Conservation (phyloP, 2,888 invertebrate genomes). For the Dascillus cervinus region DNA sequence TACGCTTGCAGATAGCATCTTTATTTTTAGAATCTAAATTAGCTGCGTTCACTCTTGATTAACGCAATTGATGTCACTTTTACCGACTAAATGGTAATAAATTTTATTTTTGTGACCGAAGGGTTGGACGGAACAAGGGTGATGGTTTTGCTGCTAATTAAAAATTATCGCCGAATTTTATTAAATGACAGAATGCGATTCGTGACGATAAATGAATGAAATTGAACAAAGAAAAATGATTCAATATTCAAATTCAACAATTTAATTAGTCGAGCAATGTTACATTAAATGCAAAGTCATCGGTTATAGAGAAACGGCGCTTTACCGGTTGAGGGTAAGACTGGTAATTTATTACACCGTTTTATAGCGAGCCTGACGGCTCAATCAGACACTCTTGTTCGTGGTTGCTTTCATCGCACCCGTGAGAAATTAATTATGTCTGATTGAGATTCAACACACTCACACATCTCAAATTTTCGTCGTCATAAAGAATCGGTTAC, state of each 20-base stretch:
- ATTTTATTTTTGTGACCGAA: slow-evolving; percentile 20
- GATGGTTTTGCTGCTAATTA: slow-evolving; percentile 27
- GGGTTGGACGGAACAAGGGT: too few relatives aligned
- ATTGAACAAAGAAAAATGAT: too few relatives aligned
- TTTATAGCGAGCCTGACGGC: slow-evolving; percentile 36
- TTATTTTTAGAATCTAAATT: slow-evolving; percentile 31
- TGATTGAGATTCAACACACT: slow-evolving; percentile 39
- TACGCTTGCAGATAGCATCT: slow-evolving; percentile 30
- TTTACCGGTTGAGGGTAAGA: slow-evolving; percentile 29
- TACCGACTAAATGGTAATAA: slow-evolving; percentile 32
- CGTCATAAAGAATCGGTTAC: too few relatives aligned
- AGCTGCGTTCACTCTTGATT: slow-evolving; percentile 27
- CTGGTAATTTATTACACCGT: slow-evolving; percentile 38
- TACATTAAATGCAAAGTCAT: slow-evolving; percentile 19
- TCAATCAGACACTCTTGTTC: slow-evolving; percentile 38
- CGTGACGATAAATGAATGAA: too few relatives aligned
- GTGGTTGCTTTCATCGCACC: slow-evolving; percentile 35
- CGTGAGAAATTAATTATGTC: slow-evolving; percentile 38
- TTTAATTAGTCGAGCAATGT: slow-evolving; percentile 18
- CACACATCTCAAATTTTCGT: too few relatives aligned
- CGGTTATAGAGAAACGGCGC: slow-evolving; percentile 11
- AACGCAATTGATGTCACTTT: slow-evolving; percentile 33
- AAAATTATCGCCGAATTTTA: too few relatives aligned
- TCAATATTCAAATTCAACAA: slow-evolving; percentile 10
- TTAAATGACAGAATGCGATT: too few relatives aligned